Conservation (phyloP, 1,140 invertebrate species). For the Micrasema longulum region DNA sequence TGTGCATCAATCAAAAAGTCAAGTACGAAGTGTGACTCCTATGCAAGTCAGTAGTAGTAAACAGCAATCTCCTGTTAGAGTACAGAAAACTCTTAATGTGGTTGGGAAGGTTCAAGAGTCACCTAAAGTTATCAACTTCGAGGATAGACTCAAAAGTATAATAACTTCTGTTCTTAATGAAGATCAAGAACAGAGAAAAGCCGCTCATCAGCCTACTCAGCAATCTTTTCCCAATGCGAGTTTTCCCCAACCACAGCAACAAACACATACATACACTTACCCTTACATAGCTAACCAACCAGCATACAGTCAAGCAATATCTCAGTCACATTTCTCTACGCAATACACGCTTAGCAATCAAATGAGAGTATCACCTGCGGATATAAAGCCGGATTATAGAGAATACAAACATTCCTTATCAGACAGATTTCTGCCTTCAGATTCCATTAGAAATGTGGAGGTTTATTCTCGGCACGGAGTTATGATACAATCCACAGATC, state of each 20-base stretch:
- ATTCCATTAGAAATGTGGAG: constrained; percentile 38
- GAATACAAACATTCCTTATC: constrained; percentile 50
- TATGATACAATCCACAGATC: constrained; percentile 16
- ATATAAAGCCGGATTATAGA: constrained; percentile 45
- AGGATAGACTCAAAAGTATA: constrained; percentile 91
- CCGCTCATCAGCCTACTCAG: constrained; percentile 56
- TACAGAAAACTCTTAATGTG: constrained; percentile 65
- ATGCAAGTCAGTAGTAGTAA: constrained; percentile 56
- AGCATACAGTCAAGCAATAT: constrained; percentile 17
- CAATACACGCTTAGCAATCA: constrained; percentile 27
- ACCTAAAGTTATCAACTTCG: constrained; percentile 87
- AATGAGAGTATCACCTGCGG: constrained; percentile 29
- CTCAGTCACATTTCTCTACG: constrained; percentile 32
- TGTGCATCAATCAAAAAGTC: constrained; percentile 31
- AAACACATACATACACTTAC: constrained; percentile 10
- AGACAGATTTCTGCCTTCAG: constrained; percentile 44
- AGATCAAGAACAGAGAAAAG: constrained; percentile 73
- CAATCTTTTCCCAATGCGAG: constrained; percentile 43
- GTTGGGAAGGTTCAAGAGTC: constrained; percentile 76
- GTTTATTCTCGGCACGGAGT: constrained; percentile 38
- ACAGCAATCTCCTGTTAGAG: constrained; percentile 60
- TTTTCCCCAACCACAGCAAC: constrained; percentile 47
- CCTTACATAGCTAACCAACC: constrained; percentile 7
- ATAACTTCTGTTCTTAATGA: constrained; percentile 92
- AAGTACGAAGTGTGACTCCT: constrained; percentile 58